Base-by-base conservation (phyloP, 1,140 invertebrate species). In the Euura lappo region DNA sequence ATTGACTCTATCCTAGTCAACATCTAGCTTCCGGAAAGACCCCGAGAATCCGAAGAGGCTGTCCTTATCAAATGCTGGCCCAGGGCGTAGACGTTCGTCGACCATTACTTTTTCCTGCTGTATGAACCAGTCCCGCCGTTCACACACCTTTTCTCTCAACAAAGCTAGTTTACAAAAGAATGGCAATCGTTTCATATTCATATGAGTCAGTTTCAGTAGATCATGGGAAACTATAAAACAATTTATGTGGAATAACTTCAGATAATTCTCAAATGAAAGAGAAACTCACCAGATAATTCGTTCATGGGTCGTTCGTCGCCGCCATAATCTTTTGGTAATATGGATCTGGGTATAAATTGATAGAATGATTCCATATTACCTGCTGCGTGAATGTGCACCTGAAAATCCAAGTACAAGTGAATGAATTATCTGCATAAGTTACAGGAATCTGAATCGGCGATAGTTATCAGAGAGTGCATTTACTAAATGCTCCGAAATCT, bases 241-340 rank as follows among this genome's bases (percentile, higher is more conserved):
- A 28, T 28, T 28, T 28, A 28, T 28, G 28, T 28, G 28, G 28
- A 28, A 28, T 28, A 28, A 28, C 28, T 28, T 28, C 28, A 28
- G 28, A 28, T 28, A 28, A 28, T 28, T 28, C 28, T 28, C 28
- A 28, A 28, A 28, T 28, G 28, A 28, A 28, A 28, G 28, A 28
- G 28, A 4, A 64, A 46, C 65, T 75, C 74, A 84, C 84, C 76
- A 68, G 80, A 74, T 10, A 84, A 74, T 71, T 83, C 78, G 6
- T 80, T 65, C 80, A 79, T 83, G 11, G 75, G 81, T 44, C 72
- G 77, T 75, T 81, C 77, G 45, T 81, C 77, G 28, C 90, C 90
- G 4, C 84, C 89, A 74, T 89, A 91, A 66, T 91, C 89, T 45
- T 83, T 81, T 1, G 89, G 90, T 4, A 90, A 80, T 45, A 89